Percentiles rank a stretch among this genome's conserved stretches.
phyloP scores from a whole-genome alignment of 2,797 vertebrate genomes.

The Acanthurus leucopareius region DNA sequence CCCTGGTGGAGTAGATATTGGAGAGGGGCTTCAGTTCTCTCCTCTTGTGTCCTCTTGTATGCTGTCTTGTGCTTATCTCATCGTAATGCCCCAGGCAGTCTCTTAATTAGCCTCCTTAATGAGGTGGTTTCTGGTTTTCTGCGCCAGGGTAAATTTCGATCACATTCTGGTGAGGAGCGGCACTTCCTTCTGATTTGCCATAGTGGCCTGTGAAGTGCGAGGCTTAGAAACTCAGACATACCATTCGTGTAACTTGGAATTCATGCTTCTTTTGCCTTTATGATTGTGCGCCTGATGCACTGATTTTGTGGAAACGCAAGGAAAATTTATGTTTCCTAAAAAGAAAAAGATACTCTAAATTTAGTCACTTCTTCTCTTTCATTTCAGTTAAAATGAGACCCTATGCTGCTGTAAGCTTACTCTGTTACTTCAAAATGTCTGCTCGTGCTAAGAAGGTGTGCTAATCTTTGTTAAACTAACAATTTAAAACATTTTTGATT shows the following conservation, averaged over 20 bases:
- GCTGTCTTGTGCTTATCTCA: conserved; percentile 60
- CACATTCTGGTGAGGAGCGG: conserved; percentile 58
- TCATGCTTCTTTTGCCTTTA: conserved; percentile 3
- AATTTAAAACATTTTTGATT: too few relatives aligned
- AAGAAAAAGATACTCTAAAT: background rate
- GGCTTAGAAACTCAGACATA: conserved; percentile 12
- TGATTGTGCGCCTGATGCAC: background rate
- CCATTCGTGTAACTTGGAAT: background rate
- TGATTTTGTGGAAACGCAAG: background rate
- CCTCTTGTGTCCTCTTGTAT: conserved; percentile 66
- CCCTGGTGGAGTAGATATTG: conserved; percentile 46
- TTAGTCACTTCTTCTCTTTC: background rate
- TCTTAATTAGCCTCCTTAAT: conserved; percentile 83
- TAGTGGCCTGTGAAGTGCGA: conserved; percentile 25
- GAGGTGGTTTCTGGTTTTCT: conserved; percentile 71
- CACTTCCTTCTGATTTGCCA: conserved; percentile 48
- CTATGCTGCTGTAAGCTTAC: background rate
- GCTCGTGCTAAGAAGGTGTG: background rate
- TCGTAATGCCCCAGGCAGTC: conserved; percentile 67
- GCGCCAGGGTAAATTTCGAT: conserved; percentile 71
- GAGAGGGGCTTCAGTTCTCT: conserved; percentile 64
- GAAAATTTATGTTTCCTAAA: background rate
- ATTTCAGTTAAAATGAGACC: background rate
- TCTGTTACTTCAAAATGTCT: background rate
- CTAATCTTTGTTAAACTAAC: too few relatives aligned